phyloP scores from a whole-genome alignment of 2,888 invertebrate species.

The Apamea anceps region DNA sequence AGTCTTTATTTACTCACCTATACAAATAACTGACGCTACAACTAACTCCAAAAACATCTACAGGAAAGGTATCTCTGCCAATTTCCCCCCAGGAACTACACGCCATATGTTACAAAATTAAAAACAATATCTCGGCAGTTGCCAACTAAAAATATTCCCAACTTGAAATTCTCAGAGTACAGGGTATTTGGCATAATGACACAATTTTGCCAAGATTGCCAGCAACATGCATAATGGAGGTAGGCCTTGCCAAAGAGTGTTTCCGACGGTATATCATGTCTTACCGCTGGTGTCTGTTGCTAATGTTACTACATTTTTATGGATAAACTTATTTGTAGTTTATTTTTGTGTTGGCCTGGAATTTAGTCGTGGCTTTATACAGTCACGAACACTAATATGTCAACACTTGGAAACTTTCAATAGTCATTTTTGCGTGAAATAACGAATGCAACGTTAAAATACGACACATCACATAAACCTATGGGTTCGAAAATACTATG shows the following conservation, averaged over 20 bases:
- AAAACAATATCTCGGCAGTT: slow-evolving; percentile 56
- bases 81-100: slow-evolving; percentile 51
- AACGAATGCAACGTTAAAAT: too few species aligned
- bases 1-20: slow-evolving; percentile 8
- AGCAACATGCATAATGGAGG: slow-evolving; percentile 68
- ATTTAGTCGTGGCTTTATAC: background rate
- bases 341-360: slow-evolving; percentile 14
- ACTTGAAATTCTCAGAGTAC: slow-evolving; percentile 55
- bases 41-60: slow-evolving; percentile 33
- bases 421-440: too few species aligned
- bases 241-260: slow-evolving; percentile 70
- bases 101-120: slow-evolving; percentile 57
- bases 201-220: slow-evolving; percentile 71
- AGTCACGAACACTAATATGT: too few species aligned
- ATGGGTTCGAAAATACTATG: too few species aligned
- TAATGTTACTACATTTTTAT: slow-evolving; percentile 59
- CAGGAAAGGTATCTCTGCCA: slow-evolving; percentile 45
- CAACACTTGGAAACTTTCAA: too few species aligned
- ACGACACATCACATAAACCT: too few species aligned
- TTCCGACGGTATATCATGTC: slow-evolving; percentile 68
- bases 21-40: background rate
- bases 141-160: slow-evolving; percentile 57
- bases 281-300: slow-evolving; percentile 37
- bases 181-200: slow-evolving; percentile 70
- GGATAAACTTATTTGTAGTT: slow-evolving; percentile 38